Base-by-base conservation (phyloP, 2,888 invertebrate genomes). In the Drymonia ruficornis region DNA sequence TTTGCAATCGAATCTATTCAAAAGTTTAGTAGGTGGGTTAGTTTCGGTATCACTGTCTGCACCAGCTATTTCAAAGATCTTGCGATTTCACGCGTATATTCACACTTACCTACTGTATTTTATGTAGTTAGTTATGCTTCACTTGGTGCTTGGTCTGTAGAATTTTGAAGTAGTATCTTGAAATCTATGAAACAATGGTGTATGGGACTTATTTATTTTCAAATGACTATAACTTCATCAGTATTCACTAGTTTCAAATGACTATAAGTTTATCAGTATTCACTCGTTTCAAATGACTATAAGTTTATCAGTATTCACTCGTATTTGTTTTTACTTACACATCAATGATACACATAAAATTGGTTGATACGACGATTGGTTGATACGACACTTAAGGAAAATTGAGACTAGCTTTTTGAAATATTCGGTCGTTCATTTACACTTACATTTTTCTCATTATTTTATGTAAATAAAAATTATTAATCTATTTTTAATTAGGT, bases 381-480 rank as follows among this genome's bases (percentile, higher is more conserved):
- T 52, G 49, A 45, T 45, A 19, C 19, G 12, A 50, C 34, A 16
- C 9, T 31, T 46, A 8, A 43, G 55, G 59, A 50, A 67, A 76
- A 81, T 87, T 91, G 91, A 92, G 91, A 91, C 91, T 91, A 91
- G 91, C 91, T 85, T 84, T 89, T 90, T 88, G 74, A 80, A 74
- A 71, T 64, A 74, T 74, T 79, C 85, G 89, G 89, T 87, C 83
- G 70, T 64, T 61, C 43, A 57, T 47, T 18, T 46, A n/a, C 46
- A 2, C n/a, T 53, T 61, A 62, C 58, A 56, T 50, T 61, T 8
- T 46, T 15, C 18, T 28, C 28, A 45, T 28, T 45, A n/a, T 43
- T 19, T 8, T 16, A 13, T 43, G 19, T 43, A 40, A 16, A 43
- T 43, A 18, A 23, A 23, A 19, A 16, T 8, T 18, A 43, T 45